Evolutionary conservation across 2,797 vertebrate genomes (phyloP).

Genomic region (Malurus leucopterus): DNA sequence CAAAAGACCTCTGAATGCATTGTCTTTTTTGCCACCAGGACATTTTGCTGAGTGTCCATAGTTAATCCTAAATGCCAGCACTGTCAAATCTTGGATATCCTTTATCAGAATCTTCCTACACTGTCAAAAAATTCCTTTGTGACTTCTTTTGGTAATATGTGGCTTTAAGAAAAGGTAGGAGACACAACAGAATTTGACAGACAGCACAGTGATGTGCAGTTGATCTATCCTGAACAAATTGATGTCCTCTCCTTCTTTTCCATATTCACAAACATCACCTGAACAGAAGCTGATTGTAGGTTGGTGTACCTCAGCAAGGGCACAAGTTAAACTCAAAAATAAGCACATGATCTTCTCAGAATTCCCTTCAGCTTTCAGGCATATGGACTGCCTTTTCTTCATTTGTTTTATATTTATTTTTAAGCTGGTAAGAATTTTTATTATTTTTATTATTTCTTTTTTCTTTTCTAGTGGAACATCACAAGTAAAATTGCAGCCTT

Average conservation of each 20-base stretch:
- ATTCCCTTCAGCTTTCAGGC: background rate
- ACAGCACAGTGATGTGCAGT: background rate
- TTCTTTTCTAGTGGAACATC: background rate
- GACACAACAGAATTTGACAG: background rate
- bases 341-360: background rate
- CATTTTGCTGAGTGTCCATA: background rate
- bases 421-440: background rate
- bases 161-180: background rate
- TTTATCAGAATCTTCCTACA: background rate
- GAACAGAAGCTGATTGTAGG: background rate
- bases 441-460: background rate
- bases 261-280: background rate
- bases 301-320: no score
- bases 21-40: background rate
- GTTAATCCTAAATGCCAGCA: background rate
- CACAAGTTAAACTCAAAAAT: background rate
- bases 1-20: background rate
- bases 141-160: background rate
- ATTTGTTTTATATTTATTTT: background rate
- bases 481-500: background rate
- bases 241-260: background rate
- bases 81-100: background rate
- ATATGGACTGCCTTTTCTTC: background rate
- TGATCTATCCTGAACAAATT: background rate
- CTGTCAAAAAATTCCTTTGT: background rate